phyloP scores from a whole-genome alignment of 2,113 vertebrate genomes.

The Protobothrops flavoviridis region DNA sequence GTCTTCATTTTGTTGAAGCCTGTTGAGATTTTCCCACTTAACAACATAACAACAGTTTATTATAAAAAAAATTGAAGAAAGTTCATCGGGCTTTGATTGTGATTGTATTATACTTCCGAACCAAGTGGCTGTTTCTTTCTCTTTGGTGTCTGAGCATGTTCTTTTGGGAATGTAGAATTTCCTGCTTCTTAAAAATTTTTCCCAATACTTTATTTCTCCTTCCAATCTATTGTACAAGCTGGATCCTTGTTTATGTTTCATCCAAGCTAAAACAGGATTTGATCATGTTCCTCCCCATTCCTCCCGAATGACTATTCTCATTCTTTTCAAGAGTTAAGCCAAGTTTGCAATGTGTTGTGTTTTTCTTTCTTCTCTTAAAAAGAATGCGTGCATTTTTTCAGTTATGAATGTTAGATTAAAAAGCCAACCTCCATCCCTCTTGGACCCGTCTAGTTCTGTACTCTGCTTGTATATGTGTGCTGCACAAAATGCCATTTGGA shows the following conservation, averaged over 20 bases:
- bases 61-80: background rate
- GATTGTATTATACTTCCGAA: background rate
- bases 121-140: background rate
- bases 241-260: background rate
- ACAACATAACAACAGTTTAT: background rate
- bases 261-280: background rate
- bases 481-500: conserved; percentile 7
- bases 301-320: background rate
- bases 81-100: background rate
- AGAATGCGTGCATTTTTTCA: background rate
- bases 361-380: background rate
- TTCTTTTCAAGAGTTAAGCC: background rate
- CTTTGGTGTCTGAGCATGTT: background rate
- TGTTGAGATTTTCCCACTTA: background rate
- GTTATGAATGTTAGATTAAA: background rate
- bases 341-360: too few species aligned
- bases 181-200: background rate
- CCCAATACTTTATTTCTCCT: background rate
- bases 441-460: background rate
- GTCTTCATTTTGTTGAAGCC: background rate
- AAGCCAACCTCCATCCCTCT: background rate
- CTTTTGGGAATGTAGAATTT: background rate
- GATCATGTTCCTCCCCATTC: background rate
- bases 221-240: background rate
- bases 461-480: background rate